A percentile compares a stretch with the other conserved stretches of the same genome.
These are phyloP conservation scores for Chloebia gouldiae DNA, from an alignment of 2,113 vertebrate genomes.

Conservation along the genomic window DNA sequence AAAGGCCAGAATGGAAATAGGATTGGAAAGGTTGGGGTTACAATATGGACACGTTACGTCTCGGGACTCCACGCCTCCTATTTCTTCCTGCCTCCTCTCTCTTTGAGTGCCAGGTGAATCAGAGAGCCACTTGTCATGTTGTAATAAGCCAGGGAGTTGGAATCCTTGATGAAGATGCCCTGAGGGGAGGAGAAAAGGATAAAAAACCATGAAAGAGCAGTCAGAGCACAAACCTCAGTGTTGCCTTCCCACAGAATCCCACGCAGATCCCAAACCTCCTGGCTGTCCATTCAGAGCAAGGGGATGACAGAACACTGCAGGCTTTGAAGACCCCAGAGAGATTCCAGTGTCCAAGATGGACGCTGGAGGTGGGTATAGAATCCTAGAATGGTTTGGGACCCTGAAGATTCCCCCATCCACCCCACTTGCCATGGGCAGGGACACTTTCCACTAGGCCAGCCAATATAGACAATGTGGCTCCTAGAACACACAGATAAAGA, in stretches of 20 bases:
- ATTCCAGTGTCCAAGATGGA: neutral
- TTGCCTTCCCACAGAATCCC: neutral
- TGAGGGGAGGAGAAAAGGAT: conserved; percentile 53
- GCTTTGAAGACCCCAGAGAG: neutral
- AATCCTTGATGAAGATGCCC: conserved; percentile 99
- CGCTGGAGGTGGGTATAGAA: neutral
- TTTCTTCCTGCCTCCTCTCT: conserved; percentile 98
- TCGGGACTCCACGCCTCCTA: conserved; percentile 40
- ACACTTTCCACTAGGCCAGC: neutral
- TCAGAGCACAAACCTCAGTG: neutral
- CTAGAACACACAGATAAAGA: neutral
- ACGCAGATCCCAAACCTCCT: neutral
- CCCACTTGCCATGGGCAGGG: neutral
- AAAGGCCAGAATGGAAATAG: neutral
- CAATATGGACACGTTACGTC: accelerated
- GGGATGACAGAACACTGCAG: neutral
- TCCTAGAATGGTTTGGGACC: neutral
- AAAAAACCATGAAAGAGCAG: neutral
- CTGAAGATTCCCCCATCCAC: neutral
- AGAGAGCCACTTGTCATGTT: conserved; percentile 93
- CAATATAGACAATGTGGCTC: neutral
- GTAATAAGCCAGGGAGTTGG: conserved; percentile 98
- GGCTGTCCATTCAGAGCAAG: no score
- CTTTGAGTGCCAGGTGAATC: conserved; percentile 96
- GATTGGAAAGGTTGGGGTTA: neutral